A percentile compares a stretch with the other conserved stretches of the same genome.
Conservation (phyloP, 2,113 vertebrate genomes). For the Zeus faber region DNA sequence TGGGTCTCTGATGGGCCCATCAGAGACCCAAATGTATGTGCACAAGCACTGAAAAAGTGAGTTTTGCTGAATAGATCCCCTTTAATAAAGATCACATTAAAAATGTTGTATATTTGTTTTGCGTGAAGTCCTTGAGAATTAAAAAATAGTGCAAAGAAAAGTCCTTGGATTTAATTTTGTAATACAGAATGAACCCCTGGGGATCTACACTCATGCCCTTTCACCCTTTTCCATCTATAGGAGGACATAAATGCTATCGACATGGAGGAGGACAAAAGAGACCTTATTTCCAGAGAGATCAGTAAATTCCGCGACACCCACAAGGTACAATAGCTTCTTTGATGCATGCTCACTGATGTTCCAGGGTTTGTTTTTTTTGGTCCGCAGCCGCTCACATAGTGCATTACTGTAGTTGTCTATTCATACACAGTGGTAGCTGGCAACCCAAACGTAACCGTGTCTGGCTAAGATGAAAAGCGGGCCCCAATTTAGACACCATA, state of each 20-base stretch:
- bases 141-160: no score
- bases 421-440: constrained; percentile 40
- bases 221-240: no score
- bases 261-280: constrained; percentile 99
- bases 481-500: not conserved
- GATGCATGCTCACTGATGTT: constrained; percentile 56
- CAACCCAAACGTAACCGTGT: constrained; percentile 28
- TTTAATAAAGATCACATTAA: no score
- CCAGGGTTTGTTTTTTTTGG: constrained; percentile 64
- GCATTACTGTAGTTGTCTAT: constrained; percentile 53
- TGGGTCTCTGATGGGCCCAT: no score
- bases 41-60: no score
- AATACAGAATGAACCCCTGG: no score
- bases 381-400: constrained; percentile 64
- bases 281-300: constrained; percentile 99
- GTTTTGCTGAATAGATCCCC: no score
- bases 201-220: no score
- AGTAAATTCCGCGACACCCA: constrained; percentile 99
- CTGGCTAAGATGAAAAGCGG: constrained; percentile 28
- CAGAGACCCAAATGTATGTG: no score
- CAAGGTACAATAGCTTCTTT: constrained; percentile 88
- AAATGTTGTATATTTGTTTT: no score
- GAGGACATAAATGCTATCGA: constrained; percentile 99
- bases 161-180: no score
- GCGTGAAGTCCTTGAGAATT: no score